phyloP scores from a whole-genome alignment of 64 coral and sea anemone genomes.

The Montipora capricornis region DNA sequence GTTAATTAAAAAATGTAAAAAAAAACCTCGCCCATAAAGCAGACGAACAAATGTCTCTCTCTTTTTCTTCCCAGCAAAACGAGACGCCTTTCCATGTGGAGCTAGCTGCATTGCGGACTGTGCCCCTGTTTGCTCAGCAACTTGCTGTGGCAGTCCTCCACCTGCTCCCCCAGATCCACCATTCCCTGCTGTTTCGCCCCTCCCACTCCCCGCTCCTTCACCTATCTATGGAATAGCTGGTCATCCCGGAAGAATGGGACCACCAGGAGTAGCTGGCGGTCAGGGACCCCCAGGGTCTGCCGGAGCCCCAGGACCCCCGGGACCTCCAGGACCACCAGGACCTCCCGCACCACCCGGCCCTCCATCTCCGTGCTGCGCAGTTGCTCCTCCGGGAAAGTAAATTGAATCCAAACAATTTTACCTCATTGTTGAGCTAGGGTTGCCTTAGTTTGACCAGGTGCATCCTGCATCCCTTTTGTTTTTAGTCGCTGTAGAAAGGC shows the following conservation, averaged over 20 bases:
- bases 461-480: too few species aligned
- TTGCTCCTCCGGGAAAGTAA: constrained; percentile 28
- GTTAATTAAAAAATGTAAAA: background rate
- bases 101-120: background rate
- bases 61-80: background rate
- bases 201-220: background rate
- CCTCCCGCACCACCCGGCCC: constrained; percentile 65
- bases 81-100: constrained; percentile 30
- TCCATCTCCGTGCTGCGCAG: constrained; percentile 28
- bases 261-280: background rate
- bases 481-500: too few species aligned
- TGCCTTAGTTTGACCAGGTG: background rate
- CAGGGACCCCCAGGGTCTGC: constrained; percentile 1
- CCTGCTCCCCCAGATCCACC: constrained; percentile 26
- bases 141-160: constrained; percentile 39
- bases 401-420: background rate
- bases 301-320: constrained; percentile 28
- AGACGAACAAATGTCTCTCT: background rate
- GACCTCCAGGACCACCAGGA: constrained; percentile 74
- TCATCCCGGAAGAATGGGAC: constrained; percentile 21
- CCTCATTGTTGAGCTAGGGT: background rate
- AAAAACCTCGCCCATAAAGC: background rate
- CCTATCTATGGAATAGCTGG: constrained; percentile 11
- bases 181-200: background rate
- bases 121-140: background rate